A percentile compares a stretch with the other conserved stretches of the same genome.
These are phyloP conservation scores for Trichonephila clavipes DNA, from an alignment of 1,140 invertebrate genomes.

Conservation along the genomic window DNA sequence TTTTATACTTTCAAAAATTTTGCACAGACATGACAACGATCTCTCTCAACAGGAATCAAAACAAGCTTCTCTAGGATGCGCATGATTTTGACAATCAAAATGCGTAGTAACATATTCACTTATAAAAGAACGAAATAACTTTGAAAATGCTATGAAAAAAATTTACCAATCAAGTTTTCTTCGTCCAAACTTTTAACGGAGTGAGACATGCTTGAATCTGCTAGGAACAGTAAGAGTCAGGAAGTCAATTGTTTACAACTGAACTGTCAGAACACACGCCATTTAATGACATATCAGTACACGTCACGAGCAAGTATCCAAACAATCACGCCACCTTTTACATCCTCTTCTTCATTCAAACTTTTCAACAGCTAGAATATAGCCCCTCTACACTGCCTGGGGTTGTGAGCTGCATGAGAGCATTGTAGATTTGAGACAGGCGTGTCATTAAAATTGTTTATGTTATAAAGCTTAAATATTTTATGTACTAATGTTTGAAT, in stretches of 20 bases:
- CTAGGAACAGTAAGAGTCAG: not conserved
- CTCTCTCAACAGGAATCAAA: constrained; percentile 9
- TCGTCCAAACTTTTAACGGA: constrained; percentile 63
- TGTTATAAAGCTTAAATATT: too few species aligned
- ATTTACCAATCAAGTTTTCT: constrained; percentile 70
- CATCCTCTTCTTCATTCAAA: constrained; percentile 15
- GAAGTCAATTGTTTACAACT: constrained; percentile 52
- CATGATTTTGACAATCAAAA: constrained; percentile 57
- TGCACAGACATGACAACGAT: not conserved
- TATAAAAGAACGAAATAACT: not conserved
- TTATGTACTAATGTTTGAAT: too few species aligned
- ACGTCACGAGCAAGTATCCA: constrained; percentile 68
- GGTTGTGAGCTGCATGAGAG: too few species aligned
- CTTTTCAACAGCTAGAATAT: not conserved
- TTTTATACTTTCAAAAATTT: not conserved
- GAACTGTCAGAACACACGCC: constrained; percentile 70
- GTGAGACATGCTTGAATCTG: constrained; percentile 50
- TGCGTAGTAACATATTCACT: constrained; percentile 41
- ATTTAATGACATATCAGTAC: constrained; percentile 66
- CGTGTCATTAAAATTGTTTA: too few species aligned
- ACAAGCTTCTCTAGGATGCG: constrained; percentile 29
- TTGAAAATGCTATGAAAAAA: not conserved
- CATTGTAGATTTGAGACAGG: too few species aligned
- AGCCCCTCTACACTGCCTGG: too few species aligned
- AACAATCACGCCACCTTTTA: constrained; percentile 40